Conservation (phyloP, 2,797 vertebrate species). For the Rhynchonycteris naso region DNA sequence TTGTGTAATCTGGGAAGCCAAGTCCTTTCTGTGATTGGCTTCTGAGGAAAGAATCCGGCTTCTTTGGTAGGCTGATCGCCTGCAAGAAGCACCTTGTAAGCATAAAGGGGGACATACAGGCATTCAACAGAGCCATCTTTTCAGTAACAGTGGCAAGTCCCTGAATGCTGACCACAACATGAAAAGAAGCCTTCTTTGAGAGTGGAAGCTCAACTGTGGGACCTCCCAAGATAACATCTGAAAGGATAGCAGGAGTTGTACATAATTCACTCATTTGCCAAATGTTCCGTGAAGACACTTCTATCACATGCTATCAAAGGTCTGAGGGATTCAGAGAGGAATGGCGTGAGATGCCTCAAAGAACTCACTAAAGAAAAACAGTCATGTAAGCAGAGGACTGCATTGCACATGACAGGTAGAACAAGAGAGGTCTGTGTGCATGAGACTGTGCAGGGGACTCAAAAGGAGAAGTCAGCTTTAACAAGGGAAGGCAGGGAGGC, state of each 20-base stretch:
- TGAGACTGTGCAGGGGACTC: too few relatives aligned
- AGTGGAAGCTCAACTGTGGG: background rate
- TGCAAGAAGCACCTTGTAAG: background rate
- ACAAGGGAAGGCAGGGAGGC: too few relatives aligned
- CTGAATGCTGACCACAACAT: rapidly evolving
- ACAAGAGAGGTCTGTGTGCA: too few relatives aligned
- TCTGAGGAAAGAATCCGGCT: background rate
- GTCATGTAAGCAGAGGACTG: background rate
- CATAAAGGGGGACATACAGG: background rate
- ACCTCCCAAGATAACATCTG: background rate
- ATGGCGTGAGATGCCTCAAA: background rate
- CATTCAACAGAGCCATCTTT: background rate
- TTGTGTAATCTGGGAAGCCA: background rate
- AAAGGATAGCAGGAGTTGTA: background rate
- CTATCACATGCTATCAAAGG: background rate
- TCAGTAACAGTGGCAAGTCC: rapidly evolving
- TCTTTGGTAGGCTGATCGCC: background rate
- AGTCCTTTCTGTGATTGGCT: background rate
- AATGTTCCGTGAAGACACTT: background rate
- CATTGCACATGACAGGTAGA: rapidly evolving
- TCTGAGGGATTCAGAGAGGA: background rate
- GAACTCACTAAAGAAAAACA: background rate
- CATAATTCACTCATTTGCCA: background rate
- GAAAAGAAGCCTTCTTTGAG: background rate
- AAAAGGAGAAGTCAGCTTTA: background rate